A percentile compares a stretch with the other conserved stretches of the same genome.
These are phyloP conservation scores for Eriocheir sinensis DNA, from an alignment of 1,140 invertebrate species.

Conservation along the genomic window DNA sequence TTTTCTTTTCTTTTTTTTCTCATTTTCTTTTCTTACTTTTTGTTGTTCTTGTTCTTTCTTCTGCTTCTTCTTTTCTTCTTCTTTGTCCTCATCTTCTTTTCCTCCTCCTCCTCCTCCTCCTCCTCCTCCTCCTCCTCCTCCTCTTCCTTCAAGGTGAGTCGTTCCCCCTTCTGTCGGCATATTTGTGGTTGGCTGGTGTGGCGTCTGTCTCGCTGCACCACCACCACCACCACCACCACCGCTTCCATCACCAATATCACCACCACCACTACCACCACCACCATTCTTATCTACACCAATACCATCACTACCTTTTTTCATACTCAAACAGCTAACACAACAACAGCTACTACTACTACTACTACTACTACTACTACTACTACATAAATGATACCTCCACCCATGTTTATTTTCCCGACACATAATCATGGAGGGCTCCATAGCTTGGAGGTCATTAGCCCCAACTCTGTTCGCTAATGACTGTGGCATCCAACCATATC, in stretches of 20 bases:
- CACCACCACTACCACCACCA: too few species aligned
- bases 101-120: background rate
- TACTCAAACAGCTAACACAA: background rate
- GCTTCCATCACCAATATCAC: background rate
- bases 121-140: background rate
- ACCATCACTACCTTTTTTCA: background rate
- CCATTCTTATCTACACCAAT: background rate
- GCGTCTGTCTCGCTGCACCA: background rate
- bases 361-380: background rate
- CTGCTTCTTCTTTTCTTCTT: background rate
- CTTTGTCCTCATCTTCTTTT: background rate
- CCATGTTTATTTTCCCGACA: too few species aligned
- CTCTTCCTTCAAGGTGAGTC: background rate
- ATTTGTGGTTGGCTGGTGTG: background rate
- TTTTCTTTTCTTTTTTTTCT: background rate
- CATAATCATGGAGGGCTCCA: too few species aligned
- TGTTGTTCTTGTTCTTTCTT: background rate
- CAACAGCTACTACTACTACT: background rate
- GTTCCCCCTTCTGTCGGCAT: background rate
- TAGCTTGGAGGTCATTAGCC: too few species aligned
- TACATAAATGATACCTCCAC: too few species aligned
- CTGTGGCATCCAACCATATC: too few species aligned
- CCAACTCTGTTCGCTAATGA: too few species aligned
- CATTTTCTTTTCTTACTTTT: background rate
- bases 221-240: background rate